phyloP scores from a whole-genome alignment of 2,113 vertebrate species.

The Takifugu flavidus region DNA sequence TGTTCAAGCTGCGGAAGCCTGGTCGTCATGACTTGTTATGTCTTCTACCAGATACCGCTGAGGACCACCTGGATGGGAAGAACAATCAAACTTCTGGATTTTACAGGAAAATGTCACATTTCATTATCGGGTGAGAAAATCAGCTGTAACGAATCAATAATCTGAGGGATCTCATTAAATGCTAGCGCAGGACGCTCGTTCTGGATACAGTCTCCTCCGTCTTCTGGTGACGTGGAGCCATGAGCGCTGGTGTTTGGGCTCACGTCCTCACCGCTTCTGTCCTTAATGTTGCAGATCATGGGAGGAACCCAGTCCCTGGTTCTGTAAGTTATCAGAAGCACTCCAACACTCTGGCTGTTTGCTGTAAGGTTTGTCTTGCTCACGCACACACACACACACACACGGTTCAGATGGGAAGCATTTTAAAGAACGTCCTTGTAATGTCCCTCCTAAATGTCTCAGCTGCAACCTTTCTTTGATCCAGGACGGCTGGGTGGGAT shows the following conservation, averaged over 20 bases:
- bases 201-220: too few species aligned
- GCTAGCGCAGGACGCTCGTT: too few species aligned
- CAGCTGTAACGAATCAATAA: not conserved
- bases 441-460: too few species aligned
- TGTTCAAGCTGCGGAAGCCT: not conserved
- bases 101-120: slow-evolving; percentile 77
- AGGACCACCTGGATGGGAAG: slow-evolving; percentile 84
- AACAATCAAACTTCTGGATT: slow-evolving; percentile 84
- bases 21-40: not conserved
- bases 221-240: too few species aligned
- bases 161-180: too few species aligned
- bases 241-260: too few species aligned
- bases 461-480: slow-evolving; percentile 9
- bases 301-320: slow-evolving; percentile 72
- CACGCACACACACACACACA: too few species aligned
- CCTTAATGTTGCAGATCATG: slow-evolving; percentile 38
- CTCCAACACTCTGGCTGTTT: slow-evolving; percentile 76
- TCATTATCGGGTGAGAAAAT: slow-evolving; percentile 66
- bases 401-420: too few species aligned
- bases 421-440: too few species aligned
- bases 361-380: slow-evolving; percentile 82
- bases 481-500: slow-evolving; percentile 89
- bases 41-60: slow-evolving; percentile 77
- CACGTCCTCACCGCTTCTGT: not conserved
- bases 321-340: slow-evolving; percentile 79